Conservation (phyloP, 1,140 invertebrate genomes). For the Tenebrio molitor region DNA sequence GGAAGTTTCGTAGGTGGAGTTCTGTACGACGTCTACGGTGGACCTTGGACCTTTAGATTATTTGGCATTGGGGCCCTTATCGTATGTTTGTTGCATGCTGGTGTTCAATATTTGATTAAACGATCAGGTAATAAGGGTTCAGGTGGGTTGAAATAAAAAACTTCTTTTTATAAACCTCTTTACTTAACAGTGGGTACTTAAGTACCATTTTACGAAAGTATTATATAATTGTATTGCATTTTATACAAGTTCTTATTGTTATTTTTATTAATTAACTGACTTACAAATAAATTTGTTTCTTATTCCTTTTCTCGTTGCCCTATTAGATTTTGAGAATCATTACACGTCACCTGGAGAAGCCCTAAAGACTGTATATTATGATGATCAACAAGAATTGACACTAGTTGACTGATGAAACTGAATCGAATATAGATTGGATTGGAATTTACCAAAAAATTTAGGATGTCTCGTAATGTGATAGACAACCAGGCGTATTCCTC, state of each 20-base stretch:
- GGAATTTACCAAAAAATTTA: constrained; percentile 5
- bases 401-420: constrained; percentile 45
- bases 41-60: constrained; percentile 76
- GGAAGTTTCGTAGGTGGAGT: constrained; percentile 83
- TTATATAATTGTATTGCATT: background rate
- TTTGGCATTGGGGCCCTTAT: constrained; percentile 79
- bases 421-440: background rate
- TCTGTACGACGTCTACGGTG: constrained; percentile 74
- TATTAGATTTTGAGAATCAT: constrained; percentile 48
- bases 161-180: background rate
- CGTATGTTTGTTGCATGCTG: constrained; percentile 74
- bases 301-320: background rate
- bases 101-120: constrained; percentile 66
- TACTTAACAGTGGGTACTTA: background rate
- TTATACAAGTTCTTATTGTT: constrained; percentile 7
- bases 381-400: constrained; percentile 57
- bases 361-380: constrained; percentile 58
- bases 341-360: constrained; percentile 47
- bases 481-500: no score
- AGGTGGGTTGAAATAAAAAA: constrained; percentile 29
- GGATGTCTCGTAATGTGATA: no score
- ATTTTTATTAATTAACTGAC: background rate
- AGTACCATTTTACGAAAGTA: background rate
- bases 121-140: constrained; percentile 43
- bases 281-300: background rate